Percentiles rank a stretch among this genome's conserved stretches.
Evolutionary conservation across 92 coral and sea anemone genomes (phyloP).

Genomic region (Porites evermanni): DNA sequence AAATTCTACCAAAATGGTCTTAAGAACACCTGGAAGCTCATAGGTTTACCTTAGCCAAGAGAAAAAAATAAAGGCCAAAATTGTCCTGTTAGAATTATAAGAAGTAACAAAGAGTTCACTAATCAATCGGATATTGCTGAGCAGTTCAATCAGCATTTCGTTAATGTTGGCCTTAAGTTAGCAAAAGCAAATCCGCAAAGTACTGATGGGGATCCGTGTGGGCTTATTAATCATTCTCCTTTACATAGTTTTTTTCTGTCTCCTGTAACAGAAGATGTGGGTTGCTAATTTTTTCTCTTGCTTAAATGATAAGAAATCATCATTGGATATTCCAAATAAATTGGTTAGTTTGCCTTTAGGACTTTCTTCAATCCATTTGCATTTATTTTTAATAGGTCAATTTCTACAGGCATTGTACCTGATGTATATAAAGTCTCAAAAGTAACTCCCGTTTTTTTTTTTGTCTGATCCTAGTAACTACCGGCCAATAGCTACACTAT

Average conservation of each 20-base stretch:
- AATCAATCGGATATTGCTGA: constrained; percentile 39
- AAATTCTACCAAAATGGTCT: constrained; percentile 11
- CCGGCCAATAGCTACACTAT: constrained; percentile 23
- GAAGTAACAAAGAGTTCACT: constrained; percentile 30
- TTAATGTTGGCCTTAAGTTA: constrained; percentile 35
- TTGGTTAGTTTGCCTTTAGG: constrained; percentile 15
- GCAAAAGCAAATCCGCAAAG: constrained; percentile 23
- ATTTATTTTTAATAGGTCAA: background rate
- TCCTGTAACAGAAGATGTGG: constrained; percentile 32
- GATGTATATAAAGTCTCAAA: background rate
- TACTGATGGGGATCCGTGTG: constrained; percentile 27
- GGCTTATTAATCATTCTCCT: constrained; percentile 34
- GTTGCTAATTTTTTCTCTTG: constrained; percentile 5
- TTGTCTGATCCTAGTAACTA: constrained; percentile 1
- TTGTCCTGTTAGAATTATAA: constrained; percentile 34
- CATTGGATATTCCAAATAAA: constrained; percentile 38
- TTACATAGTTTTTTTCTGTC: constrained; percentile 35
- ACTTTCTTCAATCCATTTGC: constrained; percentile 3
- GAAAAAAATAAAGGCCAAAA: constrained; percentile 33
- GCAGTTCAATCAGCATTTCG: constrained; percentile 50
- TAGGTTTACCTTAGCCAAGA: constrained; percentile 32
- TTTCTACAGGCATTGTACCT: background rate
- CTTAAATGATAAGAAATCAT: constrained; percentile 32
- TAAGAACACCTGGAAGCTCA: constrained; percentile 55
- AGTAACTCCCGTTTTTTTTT: background rate